Base-by-base conservation (phyloP, 1,140 invertebrate genomes). In the Anoplophora glabripennis region DNA sequence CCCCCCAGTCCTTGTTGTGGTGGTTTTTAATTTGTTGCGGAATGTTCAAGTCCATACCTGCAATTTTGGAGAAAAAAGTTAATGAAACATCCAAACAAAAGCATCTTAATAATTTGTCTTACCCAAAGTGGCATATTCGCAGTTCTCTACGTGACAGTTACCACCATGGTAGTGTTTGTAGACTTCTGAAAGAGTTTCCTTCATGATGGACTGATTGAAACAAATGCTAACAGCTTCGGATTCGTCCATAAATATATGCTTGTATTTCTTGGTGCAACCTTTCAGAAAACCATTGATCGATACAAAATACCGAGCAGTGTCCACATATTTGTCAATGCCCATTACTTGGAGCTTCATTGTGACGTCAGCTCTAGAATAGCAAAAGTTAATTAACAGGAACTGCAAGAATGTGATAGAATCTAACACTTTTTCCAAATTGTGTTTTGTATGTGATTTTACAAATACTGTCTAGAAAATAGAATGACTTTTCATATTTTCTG, bases 161-260 rank as follows among this genome's bases (percentile, higher is more conserved):
- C 61, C 68, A 17, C 58, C 57, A 46, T 69, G 66, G 18, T 70
- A 72, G n/a, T 59, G 44, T 48, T 59, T 42, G 44, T 67, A 72
- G 34, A 72, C 66, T 3, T 49, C 55, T n/a, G 53, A 53, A 9
- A 74, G 65, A 8, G 74, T 76, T 0, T 68, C 68, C 4, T 57
- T 61, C 2, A 75, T 72, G 14, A 75, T 75, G 21, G 57, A 55
- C 40, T 66, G 58, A 37, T 70, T 59, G 48, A 76, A 74, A 10
- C 72, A 64, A 14, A 76, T 48, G 59, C 71, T 75, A 7, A 73
- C 69, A 0, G 72, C 75, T 66, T 76, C 75, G 12, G 69, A 66
- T 63, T 76, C 74, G 53, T 76, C 75, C 72, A 75, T 75, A 51
- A 75, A 76, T 18, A 76, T 68, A 51, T 76, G 75, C 18, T 72